Evolutionary conservation across 2,113 vertebrate species (phyloP).

Genomic region (Formicarius rufipectus): DNA sequence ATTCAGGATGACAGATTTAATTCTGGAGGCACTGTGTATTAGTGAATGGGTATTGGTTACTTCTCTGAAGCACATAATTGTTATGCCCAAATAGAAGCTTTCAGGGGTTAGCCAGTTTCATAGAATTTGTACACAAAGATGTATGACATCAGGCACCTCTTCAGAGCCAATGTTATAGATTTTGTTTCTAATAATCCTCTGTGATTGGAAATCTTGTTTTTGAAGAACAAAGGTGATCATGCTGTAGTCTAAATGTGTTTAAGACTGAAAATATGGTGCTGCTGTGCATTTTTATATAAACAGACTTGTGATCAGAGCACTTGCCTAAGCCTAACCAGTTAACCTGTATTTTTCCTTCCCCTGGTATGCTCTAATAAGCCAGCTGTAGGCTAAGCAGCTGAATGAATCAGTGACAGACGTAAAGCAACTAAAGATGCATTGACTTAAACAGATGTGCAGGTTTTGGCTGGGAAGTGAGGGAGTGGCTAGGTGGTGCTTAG

Average conservation of each 20-base stretch:
- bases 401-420: neutral
- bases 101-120: neutral
- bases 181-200: neutral
- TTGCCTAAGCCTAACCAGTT: neutral
- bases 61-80: neutral
- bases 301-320: neutral
- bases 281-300: neutral
- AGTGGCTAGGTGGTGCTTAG: accelerated
- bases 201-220: neutral
- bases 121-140: neutral
- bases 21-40: neutral
- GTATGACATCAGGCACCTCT: neutral
- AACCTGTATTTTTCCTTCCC: neutral
- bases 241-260: neutral
- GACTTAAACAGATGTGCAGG: accelerated
- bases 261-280: neutral
- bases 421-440: neutral
- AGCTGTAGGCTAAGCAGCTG: neutral
- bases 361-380: neutral
- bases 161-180: neutral
- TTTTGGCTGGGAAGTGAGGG: neutral
- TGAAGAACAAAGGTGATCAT: neutral
- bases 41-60: neutral
- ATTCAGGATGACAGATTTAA: neutral
- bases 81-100: neutral